These are phyloP conservation scores for Parapristionchus giblindavisi DNA, from an alignment of 2,888 invertebrate genomes.

Conservation along the genomic window DNA sequence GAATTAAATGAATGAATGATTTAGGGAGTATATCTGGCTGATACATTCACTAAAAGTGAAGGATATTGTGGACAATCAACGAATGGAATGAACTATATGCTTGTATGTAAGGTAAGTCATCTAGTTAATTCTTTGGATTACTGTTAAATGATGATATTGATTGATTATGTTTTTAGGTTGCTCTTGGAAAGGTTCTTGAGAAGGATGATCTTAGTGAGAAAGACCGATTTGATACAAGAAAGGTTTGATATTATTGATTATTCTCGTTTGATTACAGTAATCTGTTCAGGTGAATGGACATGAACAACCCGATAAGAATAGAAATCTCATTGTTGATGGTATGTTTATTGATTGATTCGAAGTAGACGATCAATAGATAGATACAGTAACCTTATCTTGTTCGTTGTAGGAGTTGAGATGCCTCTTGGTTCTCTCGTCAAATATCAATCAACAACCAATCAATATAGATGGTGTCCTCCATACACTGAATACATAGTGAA, in stretches of 20 bases:
- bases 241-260: too few species aligned
- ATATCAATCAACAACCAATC: background rate
- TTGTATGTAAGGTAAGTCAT: constrained; percentile 73
- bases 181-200: background rate
- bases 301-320: too few species aligned
- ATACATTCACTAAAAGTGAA: constrained; percentile 73
- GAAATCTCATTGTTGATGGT: too few species aligned
- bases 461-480: constrained; percentile 7
- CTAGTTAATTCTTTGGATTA: background rate
- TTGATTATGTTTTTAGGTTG: background rate
- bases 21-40: constrained; percentile 74
- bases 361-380: too few species aligned
- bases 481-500: constrained; percentile 32
- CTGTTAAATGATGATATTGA: background rate
- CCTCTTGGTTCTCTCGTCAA: constrained; percentile 7
- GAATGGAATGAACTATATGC: constrained; percentile 70
- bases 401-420: constrained; percentile 19
- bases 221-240: constrained; percentile 37
- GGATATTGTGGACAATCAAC: constrained; percentile 70
- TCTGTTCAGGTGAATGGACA: too few species aligned
- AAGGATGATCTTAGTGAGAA: constrained; percentile 21
- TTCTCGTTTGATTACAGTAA: too few species aligned
- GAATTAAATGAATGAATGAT: background rate
- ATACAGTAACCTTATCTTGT: too few species aligned
- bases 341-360: too few species aligned